Evolutionary conservation across 2,797 vertebrate species (phyloP), one percentile per base, ranked within the genome.

Genomic region (Kryptolebias ocellatus): DNA sequence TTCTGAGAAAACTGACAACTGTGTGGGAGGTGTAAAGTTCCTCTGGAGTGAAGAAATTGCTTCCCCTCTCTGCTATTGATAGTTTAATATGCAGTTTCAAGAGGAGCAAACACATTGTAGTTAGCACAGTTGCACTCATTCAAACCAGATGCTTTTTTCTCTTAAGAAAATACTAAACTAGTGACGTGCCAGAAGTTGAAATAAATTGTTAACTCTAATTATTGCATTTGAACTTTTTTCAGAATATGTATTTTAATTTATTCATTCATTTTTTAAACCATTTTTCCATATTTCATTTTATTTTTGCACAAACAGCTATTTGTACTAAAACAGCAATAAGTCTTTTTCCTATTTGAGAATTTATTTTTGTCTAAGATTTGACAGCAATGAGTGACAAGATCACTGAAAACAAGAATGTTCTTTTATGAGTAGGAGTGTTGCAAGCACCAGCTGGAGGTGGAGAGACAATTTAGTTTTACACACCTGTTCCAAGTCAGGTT

Each of bases 161-260:
- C 61, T 60, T 52, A 51, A 65, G 56, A 59, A 80, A 74, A 68
- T 2, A 24, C 47, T 66, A 72, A 69, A 73, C 17, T 34, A 58
- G 60, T 20, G n/a, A 79, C n/a, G 53, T 0, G 64, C 74, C 72
- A 65, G 73, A 50, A 53, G 67, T 52, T 84, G 80, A 67, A 74
- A 83, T 57, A 55, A 50, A 42, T 31, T 57, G 57, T 29, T 72
- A 57, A 54, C 60, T 16, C 20, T 1, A 28, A 61, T 29, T 52
- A 56, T 9, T 44, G 66, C 67, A 72, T 53, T 72, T 64, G 60
- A 37, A 57, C 42, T 60, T 46, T 37, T 27, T 15, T 17, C 57
- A 70, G 47, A 57, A 76, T 57, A 76, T 60, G 28, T 2, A 9
- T 8, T 50, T 37, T 37, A 8, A 8, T 37, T 54, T 24, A 17